Evolutionary conservation across 2,797 vertebrate species (phyloP), one percentile per base, ranked within the genome.

Genomic region (Chanos chanos): DNA sequence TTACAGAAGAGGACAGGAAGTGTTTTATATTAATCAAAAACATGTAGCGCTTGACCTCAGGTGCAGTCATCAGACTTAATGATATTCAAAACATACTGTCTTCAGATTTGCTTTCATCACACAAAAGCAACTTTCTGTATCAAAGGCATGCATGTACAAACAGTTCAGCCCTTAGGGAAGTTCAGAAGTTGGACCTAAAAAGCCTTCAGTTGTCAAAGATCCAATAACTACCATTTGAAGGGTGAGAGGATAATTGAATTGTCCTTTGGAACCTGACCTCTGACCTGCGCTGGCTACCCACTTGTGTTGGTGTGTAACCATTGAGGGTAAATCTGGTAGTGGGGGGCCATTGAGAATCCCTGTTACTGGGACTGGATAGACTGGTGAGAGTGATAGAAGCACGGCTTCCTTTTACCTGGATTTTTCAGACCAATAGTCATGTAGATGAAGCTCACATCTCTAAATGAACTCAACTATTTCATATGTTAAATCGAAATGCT

Each of bases 181-280:
- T 73, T 73, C 22, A 57, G 72, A 75, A 74, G 77, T 64, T 57
- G 68, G 76, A 76, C 76, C 76, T 15, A 3, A 83, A 80, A 77
- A 82, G 84, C 21, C 22, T 77, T 81, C 76, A 69, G 72, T 85
- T 83, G 79, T 82, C 85, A 81, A 85, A 79, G 74, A 65, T 56
- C 71, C 79, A 84, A 84, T 83, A 80, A 78, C 41, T 69, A 15
- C 77, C 73, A 76, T 85, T 80, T 83, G 68, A 79, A 78, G 68
- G 71, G 73, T 61, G 74, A 75, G 72, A 33, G 65, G 81, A 78
- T 72, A 79, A 83, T 86, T 85, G 82, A 85, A 87, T 80, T 82
- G 62, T 83, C 69, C 64, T 71, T 33, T 70, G 78, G 71, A 74
- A 70, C 72, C 60, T 59, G 81, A 85, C 81, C 85, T 64, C 72